Evolutionary conservation across 2,113 vertebrate species (phyloP).

Genomic region (Hyperopisus bebe): DNA sequence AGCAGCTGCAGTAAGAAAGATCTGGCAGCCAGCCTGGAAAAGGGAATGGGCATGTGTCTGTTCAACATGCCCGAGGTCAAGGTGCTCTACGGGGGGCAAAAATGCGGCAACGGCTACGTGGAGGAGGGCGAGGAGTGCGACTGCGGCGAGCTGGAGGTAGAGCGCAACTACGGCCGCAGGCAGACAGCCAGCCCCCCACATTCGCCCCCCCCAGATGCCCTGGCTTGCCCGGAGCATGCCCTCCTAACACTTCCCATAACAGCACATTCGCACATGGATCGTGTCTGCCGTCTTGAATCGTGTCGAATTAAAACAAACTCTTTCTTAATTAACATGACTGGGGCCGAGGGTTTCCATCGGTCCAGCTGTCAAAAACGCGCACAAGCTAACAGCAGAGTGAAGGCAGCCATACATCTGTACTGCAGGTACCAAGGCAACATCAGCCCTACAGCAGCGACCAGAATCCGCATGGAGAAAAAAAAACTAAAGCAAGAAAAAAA

Average conservation of each 20-base stretch:
- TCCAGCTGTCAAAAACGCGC: slow-evolving; percentile 9
- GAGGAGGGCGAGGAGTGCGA: slow-evolving; percentile 95
- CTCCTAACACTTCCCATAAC: not conserved
- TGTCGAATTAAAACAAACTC: slow-evolving; percentile 16
- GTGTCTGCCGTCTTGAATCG: not conserved
- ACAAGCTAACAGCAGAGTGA: not conserved
- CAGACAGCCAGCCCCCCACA: not conserved
- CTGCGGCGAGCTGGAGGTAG: slow-evolving; percentile 88
- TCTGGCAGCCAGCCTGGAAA: slow-evolving; percentile 83
- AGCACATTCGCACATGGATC: not conserved
- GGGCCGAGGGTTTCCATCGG: not conserved
- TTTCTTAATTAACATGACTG: not conserved
- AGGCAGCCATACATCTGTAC: slow-evolving; percentile 25
- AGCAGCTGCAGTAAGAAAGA: slow-evolving; percentile 95
- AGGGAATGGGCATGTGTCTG: slow-evolving; percentile 94
- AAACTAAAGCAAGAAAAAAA: not conserved
- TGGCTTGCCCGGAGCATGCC: not conserved
- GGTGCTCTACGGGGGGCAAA: slow-evolving; percentile 84
- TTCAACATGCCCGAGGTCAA: slow-evolving; percentile 92
- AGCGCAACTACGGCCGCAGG: not conserved
- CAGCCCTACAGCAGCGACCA: not conserved
- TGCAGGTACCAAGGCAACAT: not conserved
- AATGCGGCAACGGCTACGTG: slow-evolving; percentile 91
- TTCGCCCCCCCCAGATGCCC: not conserved
- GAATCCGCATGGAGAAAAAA: not conserved